Base-by-base conservation (phyloP, 2,888 invertebrate genomes). In the Melikaiella ostensackeni region DNA sequence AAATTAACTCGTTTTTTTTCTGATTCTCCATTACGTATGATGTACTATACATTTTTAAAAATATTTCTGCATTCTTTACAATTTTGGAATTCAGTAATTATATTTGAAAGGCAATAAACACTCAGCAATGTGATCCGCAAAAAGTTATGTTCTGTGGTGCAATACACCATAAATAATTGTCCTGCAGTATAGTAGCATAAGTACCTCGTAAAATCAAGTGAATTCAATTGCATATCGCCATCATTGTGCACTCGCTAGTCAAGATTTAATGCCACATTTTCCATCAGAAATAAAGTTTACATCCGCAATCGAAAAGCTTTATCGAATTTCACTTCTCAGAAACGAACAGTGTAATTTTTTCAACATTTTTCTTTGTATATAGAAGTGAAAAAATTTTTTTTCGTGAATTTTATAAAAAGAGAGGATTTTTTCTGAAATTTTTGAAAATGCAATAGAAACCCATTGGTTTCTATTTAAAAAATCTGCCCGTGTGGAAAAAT, bases 211-310 rank as follows among this genome's bases (percentile, higher is more conserved):
- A 66, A 66, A 46, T 27, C 13, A 66, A 66, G 38, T 42, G 21
- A 66, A 66, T 66, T 42, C 64, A 21, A 46, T 66, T 42, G 42
- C 24, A 66, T 66, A 42, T 66, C 42, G 64, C 21, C 64, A 66
- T 66, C 38, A 66, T 66, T 66, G 42, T 27, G 24, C 46, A 50
- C 24, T 70, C 46, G 50, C 46, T 46, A 70, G 46, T 70, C 66
- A 50, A 70, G 46, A 70, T 70, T 70, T 50, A 70, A 70, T 27
- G n/a, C n/a, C 19, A 8, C 42, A 70, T 70, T 70, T 46, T 19
- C 50, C 30, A 70, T 46, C 27, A 46, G 11, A 27, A 46, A 70
- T 70, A 27, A 70, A 70, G 30, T n/a, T 70, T 70, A 70, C 27
- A 27, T 9, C 1, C n/a, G n/a, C 30, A 27, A 50, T 70, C n/a